These are phyloP conservation scores for Nestor notabilis DNA, from an alignment of 2,113 vertebrate genomes.

Conservation along the genomic window DNA sequence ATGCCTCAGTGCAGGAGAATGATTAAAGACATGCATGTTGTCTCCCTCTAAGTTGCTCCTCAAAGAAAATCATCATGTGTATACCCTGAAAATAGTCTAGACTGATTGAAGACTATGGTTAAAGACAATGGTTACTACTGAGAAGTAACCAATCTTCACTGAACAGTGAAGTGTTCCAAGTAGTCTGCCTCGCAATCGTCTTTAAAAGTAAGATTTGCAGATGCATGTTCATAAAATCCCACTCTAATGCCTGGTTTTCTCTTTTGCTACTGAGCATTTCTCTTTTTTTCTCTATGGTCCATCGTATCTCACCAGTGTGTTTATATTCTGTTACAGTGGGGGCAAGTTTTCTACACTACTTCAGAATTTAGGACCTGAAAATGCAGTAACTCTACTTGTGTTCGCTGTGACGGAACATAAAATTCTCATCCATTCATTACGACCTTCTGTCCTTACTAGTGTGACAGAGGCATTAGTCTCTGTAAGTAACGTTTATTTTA, in stretches of 20 bases:
- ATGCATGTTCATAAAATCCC: neutral
- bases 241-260: neutral
- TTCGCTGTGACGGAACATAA: constrained; percentile 97
- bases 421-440: constrained; percentile 96
- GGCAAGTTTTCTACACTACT: constrained; percentile 95
- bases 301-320: neutral
- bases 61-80: neutral
- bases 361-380: constrained; percentile 95
- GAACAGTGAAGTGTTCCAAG: neutral
- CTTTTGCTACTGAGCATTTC: neutral
- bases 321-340: constrained; percentile 77
- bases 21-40: neutral
- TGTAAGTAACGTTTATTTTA: constrained; percentile 77
- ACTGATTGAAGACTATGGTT: neutral
- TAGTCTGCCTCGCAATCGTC: neutral
- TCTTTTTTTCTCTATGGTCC: neutral
- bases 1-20: neutral
- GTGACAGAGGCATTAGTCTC: constrained; percentile 97
- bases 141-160: neutral
- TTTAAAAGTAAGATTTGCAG: neutral
- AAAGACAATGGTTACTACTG: neutral
- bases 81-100: neutral
- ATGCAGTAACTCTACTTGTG: constrained; percentile 90
- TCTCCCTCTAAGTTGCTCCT: neutral
- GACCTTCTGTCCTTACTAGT: constrained; percentile 96